Evolutionary conservation across 2,888 invertebrate genomes (phyloP), one percentile per base, ranked within the genome.

Genomic region (Chesias legatella): DNA sequence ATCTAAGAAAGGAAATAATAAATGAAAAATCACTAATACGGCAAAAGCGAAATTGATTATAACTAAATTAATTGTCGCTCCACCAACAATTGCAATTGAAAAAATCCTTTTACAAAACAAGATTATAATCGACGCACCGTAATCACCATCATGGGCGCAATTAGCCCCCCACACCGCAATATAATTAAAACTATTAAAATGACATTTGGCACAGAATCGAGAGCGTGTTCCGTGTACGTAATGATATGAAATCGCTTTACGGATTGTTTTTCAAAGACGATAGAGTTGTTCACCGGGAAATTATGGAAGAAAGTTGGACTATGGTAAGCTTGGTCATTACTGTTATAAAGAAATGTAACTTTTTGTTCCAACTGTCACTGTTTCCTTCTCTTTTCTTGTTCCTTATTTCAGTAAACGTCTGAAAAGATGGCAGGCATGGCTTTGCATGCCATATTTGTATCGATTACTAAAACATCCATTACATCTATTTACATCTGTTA

Each of bases 131-230:
- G 34, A 28, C 35, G 53, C 52, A 48, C 33, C 54, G 62, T 54
- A 60, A 62, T 63, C 58, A 63, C 57, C 59, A 60, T 60, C 58
- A 58, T 58, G 51, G 48, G 51, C 58, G 64, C 64, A 75, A 78
- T 79, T 75, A 75, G 59, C 45, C 58, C 57, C 53, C 56, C 56
- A 51, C 58, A 43, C 51, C 45, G 55, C 60, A 48, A 58, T 60
- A 68, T 74, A 83, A 83, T 84, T 83, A 83, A 77, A 78, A 80
- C 82, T 67, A 84, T 85, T 85, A 85, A 81, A 83, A 81, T 72
- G 65, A 79, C 82, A 85, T 84, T 83, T 82, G 78, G 70, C 71
- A 59, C 65, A 65, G 53, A 61, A 60, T 53, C 51, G 60, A 62
- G 58, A 55, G 43, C 39, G 51, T 55, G 56, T 69, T 61, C 66